A percentile compares a stretch with the other conserved stretches of the same genome.
These are phyloP conservation scores for Chymomyza caudatula DNA, from an alignment of 2,888 invertebrate species.

Conservation along the genomic window DNA sequence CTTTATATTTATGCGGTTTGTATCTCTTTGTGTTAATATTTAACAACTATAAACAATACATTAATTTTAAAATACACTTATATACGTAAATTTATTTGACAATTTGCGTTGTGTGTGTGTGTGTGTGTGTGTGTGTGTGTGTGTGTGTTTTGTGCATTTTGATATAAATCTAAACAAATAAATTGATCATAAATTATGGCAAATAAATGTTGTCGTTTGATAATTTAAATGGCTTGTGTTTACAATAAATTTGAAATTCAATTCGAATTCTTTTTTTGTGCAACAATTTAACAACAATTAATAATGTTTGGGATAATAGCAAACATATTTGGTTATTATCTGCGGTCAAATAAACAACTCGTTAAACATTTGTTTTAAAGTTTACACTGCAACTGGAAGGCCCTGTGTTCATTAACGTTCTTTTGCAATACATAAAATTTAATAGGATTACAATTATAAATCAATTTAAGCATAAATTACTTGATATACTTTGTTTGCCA, in stretches of 20 bases:
- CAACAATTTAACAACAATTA: neutral
- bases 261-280: neutral
- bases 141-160: slow-evolving; percentile 4
- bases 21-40: slow-evolving; percentile 17
- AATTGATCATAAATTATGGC: slow-evolving; percentile 49
- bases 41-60: slow-evolving; percentile 49
- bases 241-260: neutral
- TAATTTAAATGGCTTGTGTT: slow-evolving; percentile 15
- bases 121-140: slow-evolving; percentile 6
- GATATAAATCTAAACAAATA: slow-evolving; percentile 40
- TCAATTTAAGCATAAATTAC: neutral
- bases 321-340: neutral
- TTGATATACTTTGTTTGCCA: neutral
- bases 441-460: neutral
- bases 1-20: slow-evolving; percentile 18
- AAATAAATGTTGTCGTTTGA: slow-evolving; percentile 27
- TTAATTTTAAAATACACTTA: slow-evolving; percentile 42
- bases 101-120: neutral
- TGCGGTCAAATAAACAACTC: neutral
- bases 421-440: neutral
- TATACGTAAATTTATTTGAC: slow-evolving; percentile 20
- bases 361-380: neutral
- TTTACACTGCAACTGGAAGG: neutral
- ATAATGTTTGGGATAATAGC: neutral
- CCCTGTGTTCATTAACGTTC: neutral